Base-by-base conservation (phyloP, 2,888 invertebrate species). In the Helicoverpa assulta region DNA sequence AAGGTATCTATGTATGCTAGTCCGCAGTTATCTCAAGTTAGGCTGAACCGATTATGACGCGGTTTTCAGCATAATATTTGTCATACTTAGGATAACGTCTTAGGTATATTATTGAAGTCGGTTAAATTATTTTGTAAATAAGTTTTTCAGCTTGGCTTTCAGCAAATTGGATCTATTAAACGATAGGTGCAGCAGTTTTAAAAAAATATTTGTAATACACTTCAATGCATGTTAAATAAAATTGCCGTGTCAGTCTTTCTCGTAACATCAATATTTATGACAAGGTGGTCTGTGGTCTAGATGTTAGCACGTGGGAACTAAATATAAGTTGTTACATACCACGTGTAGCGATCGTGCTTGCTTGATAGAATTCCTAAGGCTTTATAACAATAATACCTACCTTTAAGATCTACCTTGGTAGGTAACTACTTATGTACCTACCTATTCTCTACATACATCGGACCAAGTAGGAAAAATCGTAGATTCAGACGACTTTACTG, bases 261-360 rank as follows among this genome's bases (percentile, higher is more conserved):
- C 5, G 16, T 10, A 16, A 52, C 18, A 29, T 47, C 67, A 66
- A 57, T 73, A 73, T 73, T 58, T 54, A 58, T 58, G 57, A 54
- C 67, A 10, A 4, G 53, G 63, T 18, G 55, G 50, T 56, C 43
- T 73, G 55, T 43, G 70, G 70, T 72, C 40, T 62, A 62, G 29
- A 56, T 55, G 33, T n/a, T 26, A 57, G 47, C 51, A 73, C 74
- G 73, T 74, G 57, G 1, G 68, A 70, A 55, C 40, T 72, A 43
- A 37, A 57, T 40, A 61, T 43, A 47, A 6, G 47, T 47, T 16
- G 37, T 29, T 47, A n/a, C n/a, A n/a, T n/a, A 18, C n/a, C 61
- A 68, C 61, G 61, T 68, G 69, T 58, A 47, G 14, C 18, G 12
- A 56, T 60, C 33, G 40, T 56, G 40, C 14, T 21, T 58, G 47